These are phyloP conservation scores for Cerastis rubricosa DNA, from an alignment of 2,888 invertebrate species.

Conservation along the genomic window DNA sequence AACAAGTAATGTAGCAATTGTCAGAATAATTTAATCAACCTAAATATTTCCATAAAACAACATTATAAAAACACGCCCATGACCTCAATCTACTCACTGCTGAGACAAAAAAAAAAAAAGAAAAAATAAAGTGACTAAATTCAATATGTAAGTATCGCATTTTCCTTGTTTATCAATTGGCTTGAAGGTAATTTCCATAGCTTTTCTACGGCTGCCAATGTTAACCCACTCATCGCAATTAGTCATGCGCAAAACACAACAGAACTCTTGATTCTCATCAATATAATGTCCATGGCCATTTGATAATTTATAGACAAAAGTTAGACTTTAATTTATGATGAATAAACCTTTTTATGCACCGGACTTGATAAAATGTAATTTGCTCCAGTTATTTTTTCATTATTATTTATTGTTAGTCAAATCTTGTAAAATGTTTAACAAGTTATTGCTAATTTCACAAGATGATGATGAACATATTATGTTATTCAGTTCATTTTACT, in stretches of 20 bases:
- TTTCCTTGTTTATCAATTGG: constrained; percentile 39
- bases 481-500: neutral
- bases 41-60: constrained; percentile 9
- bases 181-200: constrained; percentile 22
- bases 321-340: neutral
- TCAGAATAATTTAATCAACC: constrained; percentile 1
- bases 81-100: constrained; percentile 28
- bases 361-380: neutral
- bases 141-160: neutral
- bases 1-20: neutral
- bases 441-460: neutral
- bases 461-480: too few species aligned
- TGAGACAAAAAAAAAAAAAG: too few species aligned
- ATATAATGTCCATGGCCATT: neutral
- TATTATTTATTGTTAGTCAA: neutral
- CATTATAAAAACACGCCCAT: constrained; percentile 6
- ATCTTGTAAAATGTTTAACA: neutral
- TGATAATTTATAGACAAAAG: neutral
- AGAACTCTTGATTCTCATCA: neutral
- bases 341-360: neutral
- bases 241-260: constrained; percentile 11
- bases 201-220: neutral
- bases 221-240: constrained; percentile 7
- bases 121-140: constrained; percentile 9
- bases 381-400: neutral